Percentiles rank a stretch among this genome's conserved stretches.
These are phyloP conservation scores for Ceyx cyanopectus DNA, from an alignment of 2,113 vertebrate species.

Conservation along the genomic window DNA sequence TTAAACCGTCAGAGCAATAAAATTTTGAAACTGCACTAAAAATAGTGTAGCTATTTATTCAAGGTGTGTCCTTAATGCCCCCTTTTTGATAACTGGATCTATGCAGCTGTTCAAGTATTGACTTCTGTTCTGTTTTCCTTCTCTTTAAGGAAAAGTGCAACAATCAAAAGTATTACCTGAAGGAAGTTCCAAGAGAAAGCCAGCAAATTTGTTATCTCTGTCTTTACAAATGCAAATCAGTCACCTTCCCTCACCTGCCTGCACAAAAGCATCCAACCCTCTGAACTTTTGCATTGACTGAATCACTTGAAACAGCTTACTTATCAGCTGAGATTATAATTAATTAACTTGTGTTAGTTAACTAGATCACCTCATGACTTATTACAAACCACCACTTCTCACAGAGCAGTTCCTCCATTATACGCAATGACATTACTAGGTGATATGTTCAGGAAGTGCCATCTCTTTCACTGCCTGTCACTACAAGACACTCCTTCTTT, in stretches of 20 bases:
- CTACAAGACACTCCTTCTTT: neutral
- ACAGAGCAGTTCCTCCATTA: neutral
- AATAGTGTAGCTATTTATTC: neutral
- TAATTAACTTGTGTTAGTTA: slow-evolving; percentile 35
- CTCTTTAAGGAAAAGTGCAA: neutral
- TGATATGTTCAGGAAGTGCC: slow-evolving; percentile 1
- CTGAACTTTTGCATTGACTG: neutral
- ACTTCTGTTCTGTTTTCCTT: neutral
- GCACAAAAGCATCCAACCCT: neutral
- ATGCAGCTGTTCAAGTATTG: neutral
- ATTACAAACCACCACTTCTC: neutral
- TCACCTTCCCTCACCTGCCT: neutral
- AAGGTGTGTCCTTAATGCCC: neutral
- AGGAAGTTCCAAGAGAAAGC: neutral
- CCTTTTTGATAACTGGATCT: neutral
- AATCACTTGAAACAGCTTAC: neutral
- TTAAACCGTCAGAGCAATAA: neutral
- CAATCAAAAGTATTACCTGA: neutral
- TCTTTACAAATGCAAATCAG: neutral
- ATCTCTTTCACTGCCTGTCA: neutral
- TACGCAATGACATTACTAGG: slow-evolving; percentile 21
- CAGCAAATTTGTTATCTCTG: neutral
- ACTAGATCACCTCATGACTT: slow-evolving; percentile 13
- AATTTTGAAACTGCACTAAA: neutral
- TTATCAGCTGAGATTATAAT: slow-evolving; percentile 47